Percentiles rank a stretch among this genome's conserved stretches.
Evolutionary conservation across 1,140 invertebrate species (phyloP).

Genomic region (Leptopilina boulardi): DNA sequence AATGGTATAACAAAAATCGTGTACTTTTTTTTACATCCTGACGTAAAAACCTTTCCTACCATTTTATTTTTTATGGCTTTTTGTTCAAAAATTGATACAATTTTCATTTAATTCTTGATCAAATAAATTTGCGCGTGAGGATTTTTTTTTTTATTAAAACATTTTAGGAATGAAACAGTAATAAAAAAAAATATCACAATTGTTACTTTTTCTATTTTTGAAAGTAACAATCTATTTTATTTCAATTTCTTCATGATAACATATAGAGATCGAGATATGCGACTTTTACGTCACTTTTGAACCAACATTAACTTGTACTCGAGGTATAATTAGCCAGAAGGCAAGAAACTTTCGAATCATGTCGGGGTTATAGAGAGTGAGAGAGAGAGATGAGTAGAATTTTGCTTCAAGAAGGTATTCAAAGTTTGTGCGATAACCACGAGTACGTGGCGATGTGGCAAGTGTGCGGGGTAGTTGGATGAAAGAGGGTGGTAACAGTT

Average conservation of each 20-base stretch:
- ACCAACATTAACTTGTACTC: neutral
- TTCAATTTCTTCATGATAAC: neutral
- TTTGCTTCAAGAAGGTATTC: slow-evolving; percentile 6
- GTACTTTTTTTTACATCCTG: neutral
- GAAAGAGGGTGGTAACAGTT: neutral
- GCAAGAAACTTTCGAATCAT: slow-evolving; percentile 13
- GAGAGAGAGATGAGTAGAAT: slow-evolving; percentile 7
- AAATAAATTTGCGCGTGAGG: no score
- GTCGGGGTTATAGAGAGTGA: no score
- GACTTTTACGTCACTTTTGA: slow-evolving; percentile 1
- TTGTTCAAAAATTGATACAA: neutral
- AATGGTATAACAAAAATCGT: neutral
- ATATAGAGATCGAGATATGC: neutral
- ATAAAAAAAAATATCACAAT: no score
- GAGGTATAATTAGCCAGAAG: slow-evolving; percentile 16
- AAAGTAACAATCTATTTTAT: neutral
- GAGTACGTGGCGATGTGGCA: slow-evolving; percentile 15
- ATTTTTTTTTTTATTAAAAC: no score
- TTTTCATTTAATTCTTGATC: neutral
- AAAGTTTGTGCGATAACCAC: slow-evolving; percentile 13
- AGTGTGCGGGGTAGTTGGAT: neutral
- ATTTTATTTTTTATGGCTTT: neutral
- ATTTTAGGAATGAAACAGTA: no score
- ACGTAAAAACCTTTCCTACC: neutral
- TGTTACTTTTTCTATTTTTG: no score